phyloP scores from a whole-genome alignment of 2,797 vertebrate species.

The Tapera naevia region DNA sequence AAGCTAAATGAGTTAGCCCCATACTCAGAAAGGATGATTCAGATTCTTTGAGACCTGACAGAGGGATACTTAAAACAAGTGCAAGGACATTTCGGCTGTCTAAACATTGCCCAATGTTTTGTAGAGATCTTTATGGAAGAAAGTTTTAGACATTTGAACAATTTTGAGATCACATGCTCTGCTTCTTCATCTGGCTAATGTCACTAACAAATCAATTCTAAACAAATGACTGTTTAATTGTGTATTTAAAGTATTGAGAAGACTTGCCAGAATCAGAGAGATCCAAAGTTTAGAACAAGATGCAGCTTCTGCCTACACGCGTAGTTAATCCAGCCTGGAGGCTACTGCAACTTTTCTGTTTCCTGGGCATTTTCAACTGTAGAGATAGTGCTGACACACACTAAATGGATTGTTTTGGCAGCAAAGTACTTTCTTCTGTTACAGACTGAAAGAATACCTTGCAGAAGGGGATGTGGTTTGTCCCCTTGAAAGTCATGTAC shows the following conservation, averaged over 20 bases:
- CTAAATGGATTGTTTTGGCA: not conserved
- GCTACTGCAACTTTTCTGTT: not conserved
- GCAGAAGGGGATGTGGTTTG: accelerated
- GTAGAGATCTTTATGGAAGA: not conserved
- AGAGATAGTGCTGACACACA: not conserved
- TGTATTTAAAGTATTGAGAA: not conserved
- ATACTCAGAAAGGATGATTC: not conserved
- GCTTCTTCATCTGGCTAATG: not conserved
- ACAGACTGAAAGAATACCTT: not conserved
- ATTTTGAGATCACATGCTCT: not conserved
- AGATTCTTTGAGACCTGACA: not conserved
- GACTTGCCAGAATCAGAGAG: not conserved
- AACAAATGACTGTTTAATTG: not conserved
- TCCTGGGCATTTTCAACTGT: not conserved
- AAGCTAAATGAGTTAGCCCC: not conserved
- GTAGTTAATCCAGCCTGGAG: not conserved
- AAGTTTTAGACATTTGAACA: constrained; percentile 14
- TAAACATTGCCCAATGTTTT: not conserved
- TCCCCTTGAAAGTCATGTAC: not conserved
- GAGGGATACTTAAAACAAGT: not conserved
- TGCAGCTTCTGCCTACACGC: not conserved
- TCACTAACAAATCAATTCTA: not conserved
- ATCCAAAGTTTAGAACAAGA: not conserved
- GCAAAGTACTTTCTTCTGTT: not conserved
- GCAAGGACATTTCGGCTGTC: not conserved